Conservation (phyloP, 2,797 vertebrate genomes). For the Microcaecilia unicolor region DNA sequence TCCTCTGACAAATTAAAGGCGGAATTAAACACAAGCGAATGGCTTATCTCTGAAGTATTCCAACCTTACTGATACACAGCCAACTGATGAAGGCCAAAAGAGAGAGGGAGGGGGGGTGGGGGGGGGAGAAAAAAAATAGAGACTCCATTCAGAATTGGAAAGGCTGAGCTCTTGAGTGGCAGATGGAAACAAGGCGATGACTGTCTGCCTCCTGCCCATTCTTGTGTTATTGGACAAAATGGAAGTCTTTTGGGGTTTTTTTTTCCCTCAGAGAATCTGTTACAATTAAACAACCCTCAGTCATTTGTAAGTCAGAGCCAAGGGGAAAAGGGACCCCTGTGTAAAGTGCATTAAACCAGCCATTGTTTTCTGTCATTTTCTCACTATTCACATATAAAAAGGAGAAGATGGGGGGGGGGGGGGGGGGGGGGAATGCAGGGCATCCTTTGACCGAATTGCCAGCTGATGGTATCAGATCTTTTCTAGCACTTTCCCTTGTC, state of each 20-base stretch:
- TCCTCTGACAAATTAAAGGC: conserved; percentile 57
- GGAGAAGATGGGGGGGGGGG: background rate
- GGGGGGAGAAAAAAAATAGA: conserved; percentile 23
- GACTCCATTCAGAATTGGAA: conserved; percentile 58
- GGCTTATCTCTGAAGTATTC: conserved; percentile 54
- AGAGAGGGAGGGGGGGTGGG: too few relatives aligned
- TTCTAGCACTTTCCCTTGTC: background rate
- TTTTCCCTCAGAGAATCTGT: conserved; percentile 45
- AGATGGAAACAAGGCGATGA: conserved; percentile 68
- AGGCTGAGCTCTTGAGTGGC: conserved; percentile 55
- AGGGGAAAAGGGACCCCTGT: conserved; percentile 37
- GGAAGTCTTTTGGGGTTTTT: too few relatives aligned
- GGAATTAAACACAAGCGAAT: conserved; percentile 49
- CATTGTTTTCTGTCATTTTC: conserved; percentile 44
- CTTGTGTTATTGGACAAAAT: conserved; percentile 59
- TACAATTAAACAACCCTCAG: conserved; percentile 44
- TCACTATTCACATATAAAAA: conserved; percentile 37
- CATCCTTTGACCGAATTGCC: conserved; percentile 31
- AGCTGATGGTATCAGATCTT: conserved; percentile 1
- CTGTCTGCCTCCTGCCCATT: conserved; percentile 63
- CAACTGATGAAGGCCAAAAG: conserved; percentile 34
- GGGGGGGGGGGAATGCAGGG: background rate
- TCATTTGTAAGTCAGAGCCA: conserved; percentile 37
- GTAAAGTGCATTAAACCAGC: conserved; percentile 38
- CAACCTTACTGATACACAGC: conserved; percentile 29